Evolutionary conservation across 2,797 vertebrate species (phyloP).

Genomic region (Diplodus puntazzo): DNA sequence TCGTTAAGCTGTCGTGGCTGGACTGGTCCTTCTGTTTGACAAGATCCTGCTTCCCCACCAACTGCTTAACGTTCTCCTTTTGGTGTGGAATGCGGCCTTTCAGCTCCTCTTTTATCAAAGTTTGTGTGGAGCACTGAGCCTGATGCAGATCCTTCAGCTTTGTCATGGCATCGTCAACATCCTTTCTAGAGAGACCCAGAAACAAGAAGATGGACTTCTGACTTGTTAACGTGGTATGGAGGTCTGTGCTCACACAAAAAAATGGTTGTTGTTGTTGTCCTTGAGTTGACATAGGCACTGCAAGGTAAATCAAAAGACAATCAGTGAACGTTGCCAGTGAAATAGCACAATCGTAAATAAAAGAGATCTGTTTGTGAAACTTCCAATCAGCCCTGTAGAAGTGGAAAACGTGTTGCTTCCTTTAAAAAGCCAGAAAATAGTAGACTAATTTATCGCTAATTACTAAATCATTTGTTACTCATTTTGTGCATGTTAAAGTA

Average conservation of each 20-base stretch:
- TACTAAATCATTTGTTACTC: too few relatives aligned
- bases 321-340: not conserved
- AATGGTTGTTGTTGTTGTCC: slow-evolving; percentile 1
- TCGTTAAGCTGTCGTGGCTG: not conserved
- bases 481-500: too few relatives aligned
- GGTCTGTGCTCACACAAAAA: not conserved
- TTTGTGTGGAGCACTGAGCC: slow-evolving; percentile 54
- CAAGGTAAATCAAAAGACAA: not conserved
- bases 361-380: not conserved
- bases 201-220: slow-evolving; percentile 63
- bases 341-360: not conserved
- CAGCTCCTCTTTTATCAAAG: slow-evolving; percentile 45
- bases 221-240: not conserved
- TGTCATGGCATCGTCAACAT: slow-evolving; percentile 53
- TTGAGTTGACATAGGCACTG: slow-evolving; percentile 25
- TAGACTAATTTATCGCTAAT: too few relatives aligned
- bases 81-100: slow-evolving; percentile 17
- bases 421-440: too few relatives aligned
- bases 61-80: not conserved
- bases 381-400: slow-evolving; percentile 41
- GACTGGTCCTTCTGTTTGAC: not conserved
- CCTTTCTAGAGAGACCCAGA: slow-evolving; percentile 44
- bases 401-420: too few relatives aligned
- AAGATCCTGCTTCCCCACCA: slow-evolving; percentile 45
- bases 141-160: slow-evolving; percentile 63